phyloP scores from a whole-genome alignment of 2,113 vertebrate species.

The Pseudorectes ferrugineus region DNA sequence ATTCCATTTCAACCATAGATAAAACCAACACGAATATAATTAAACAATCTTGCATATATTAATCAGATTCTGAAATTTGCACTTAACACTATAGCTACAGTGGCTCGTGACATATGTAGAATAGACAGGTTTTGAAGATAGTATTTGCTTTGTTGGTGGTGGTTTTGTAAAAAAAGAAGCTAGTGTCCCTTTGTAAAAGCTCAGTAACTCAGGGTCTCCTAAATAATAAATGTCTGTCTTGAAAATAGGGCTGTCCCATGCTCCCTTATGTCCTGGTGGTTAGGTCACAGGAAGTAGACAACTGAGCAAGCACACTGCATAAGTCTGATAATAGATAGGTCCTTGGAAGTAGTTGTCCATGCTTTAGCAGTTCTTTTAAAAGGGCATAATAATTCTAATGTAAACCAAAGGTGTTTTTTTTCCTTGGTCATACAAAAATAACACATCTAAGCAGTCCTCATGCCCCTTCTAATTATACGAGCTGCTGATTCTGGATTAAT shows the following conservation, averaged over 20 bases:
- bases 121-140: background rate
- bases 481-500: constrained; percentile 24
- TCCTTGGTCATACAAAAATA: background rate
- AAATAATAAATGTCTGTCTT: background rate
- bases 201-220: background rate
- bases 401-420: background rate
- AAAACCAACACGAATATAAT: background rate
- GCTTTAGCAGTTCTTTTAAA: background rate
- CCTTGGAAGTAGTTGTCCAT: background rate
- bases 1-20: background rate
- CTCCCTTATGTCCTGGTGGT: background rate
- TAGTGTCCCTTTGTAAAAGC: background rate
- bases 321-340: background rate
- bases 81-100: background rate
- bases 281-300: background rate
- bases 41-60: background rate
- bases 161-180: background rate
- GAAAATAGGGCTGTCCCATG: background rate
- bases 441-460: background rate
- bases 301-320: background rate
- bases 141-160: background rate
- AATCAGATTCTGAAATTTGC: background rate
- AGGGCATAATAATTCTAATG: background rate
- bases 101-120: accelerated
- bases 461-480: background rate